Percentiles rank a stretch among this genome's conserved stretches.
These are phyloP conservation scores for Mythimna albipuncta DNA, from an alignment of 2,888 invertebrate genomes.

Conservation along the genomic window DNA sequence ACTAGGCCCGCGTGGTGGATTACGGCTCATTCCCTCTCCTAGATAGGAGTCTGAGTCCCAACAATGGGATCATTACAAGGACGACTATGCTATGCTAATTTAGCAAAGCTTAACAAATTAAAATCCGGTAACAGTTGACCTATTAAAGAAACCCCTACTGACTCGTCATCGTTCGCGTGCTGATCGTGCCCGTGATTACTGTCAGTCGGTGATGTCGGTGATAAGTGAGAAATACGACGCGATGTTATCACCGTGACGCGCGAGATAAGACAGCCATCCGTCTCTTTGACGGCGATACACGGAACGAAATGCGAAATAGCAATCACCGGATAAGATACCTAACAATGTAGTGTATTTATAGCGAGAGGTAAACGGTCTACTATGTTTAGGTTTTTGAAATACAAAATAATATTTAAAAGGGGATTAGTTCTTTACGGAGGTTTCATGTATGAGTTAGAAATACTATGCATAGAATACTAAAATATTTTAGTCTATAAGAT, in stretches of 20 bases:
- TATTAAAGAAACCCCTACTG: conserved; percentile 15
- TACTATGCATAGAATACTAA: too few relatives aligned
- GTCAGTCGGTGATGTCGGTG: conserved; percentile 30
- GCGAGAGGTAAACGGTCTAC: background rate
- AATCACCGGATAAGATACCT: background rate
- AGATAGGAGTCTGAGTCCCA: too few relatives aligned
- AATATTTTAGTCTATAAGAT: too few relatives aligned
- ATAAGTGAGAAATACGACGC: conserved; percentile 60
- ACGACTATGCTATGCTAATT: background rate
- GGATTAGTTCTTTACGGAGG: too few relatives aligned
- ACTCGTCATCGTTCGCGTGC: conserved; percentile 55
- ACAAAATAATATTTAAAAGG: background rate
- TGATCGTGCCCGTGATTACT: conserved; percentile 35
- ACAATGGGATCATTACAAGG: too few relatives aligned
- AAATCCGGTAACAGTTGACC: background rate
- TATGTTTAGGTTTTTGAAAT: background rate
- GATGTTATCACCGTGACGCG: conserved; percentile 34
- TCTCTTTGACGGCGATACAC: conserved; percentile 39
- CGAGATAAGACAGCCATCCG: conserved; percentile 38
- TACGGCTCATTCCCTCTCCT: too few relatives aligned
- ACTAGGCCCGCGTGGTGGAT: too few relatives aligned
- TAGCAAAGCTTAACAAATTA: background rate
- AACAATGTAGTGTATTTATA: conserved; percentile 1
- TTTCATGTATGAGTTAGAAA: too few relatives aligned
- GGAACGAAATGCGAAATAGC: conserved; percentile 7